These are phyloP conservation scores for Holacanthus passer DNA, from an alignment of 2,113 vertebrate genomes.

Conservation along the genomic window DNA sequence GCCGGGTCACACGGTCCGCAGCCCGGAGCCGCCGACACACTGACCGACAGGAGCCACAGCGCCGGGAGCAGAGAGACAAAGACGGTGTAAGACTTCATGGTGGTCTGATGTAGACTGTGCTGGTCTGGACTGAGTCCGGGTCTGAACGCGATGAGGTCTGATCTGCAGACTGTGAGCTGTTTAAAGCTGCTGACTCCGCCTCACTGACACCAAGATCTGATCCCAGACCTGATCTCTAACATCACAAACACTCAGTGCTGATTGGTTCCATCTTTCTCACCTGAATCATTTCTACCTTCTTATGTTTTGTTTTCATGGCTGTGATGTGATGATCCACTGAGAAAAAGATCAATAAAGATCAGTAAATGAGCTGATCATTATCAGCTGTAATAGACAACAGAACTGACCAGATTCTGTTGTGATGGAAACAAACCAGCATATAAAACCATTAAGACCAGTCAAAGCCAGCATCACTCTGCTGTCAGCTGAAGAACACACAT, in stretches of 20 bases:
- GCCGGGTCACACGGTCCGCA: conserved; percentile 84
- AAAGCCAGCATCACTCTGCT: not conserved
- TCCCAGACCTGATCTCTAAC: not conserved
- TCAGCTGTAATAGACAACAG: no score
- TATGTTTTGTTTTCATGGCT: no score
- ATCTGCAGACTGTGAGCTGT: not conserved
- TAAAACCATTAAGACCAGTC: not conserved
- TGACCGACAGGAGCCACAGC: not conserved
- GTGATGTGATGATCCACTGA: no score
- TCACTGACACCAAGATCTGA: not conserved
- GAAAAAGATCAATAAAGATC: no score
- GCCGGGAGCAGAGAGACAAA: conserved; percentile 21
- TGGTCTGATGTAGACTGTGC: not conserved
- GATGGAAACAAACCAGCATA: no score
- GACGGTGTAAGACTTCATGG: conserved; percentile 56
- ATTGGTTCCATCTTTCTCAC: no score
- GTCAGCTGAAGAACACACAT: no score
- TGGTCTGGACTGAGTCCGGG: not conserved
- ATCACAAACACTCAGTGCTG: no score
- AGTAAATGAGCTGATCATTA: no score
- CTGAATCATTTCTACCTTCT: no score
- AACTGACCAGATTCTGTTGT: no score
- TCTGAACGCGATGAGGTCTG: not conserved
- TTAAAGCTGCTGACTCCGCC: conserved; percentile 37
- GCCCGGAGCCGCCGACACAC: conserved; percentile 13